These are phyloP conservation scores for Nipponia nippon DNA, from an alignment of 2,113 vertebrate species.

Conservation along the genomic window DNA sequence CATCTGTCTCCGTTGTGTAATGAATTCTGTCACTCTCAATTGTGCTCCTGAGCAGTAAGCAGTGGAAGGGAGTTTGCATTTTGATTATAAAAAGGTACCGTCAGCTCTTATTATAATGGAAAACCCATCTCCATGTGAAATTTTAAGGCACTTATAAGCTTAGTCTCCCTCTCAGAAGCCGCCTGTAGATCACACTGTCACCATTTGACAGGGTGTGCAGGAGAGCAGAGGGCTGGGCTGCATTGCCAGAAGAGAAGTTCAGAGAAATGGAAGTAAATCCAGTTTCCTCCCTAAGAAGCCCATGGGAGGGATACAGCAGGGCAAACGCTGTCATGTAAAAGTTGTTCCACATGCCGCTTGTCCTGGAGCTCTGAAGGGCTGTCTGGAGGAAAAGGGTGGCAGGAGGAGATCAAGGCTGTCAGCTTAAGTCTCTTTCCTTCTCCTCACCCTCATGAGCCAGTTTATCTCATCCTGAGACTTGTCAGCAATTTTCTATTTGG, in stretches of 20 bases:
- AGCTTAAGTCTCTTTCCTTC: constrained; percentile 28
- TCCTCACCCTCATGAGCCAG: neutral
- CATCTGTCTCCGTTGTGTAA: constrained; percentile 59
- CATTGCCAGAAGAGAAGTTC: neutral
- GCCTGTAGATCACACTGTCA: constrained; percentile 33
- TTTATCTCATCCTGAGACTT: constrained; percentile 49
- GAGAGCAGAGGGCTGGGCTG: neutral
- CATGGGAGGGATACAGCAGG: neutral
- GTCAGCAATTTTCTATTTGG: constrained; percentile 43
- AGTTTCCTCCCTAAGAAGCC: constrained; percentile 13
- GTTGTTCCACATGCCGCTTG: neutral
- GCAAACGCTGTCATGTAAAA: neutral
- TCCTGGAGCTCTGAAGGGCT: neutral
- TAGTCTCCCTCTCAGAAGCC: neutral
- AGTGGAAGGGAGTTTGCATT: constrained; percentile 59
- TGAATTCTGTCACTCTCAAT: constrained; percentile 75
- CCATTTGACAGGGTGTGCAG: neutral
- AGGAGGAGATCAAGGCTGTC: constrained; percentile 18
- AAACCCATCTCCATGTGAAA: constrained; percentile 48
- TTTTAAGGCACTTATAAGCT: constrained; percentile 67
- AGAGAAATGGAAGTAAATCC: constrained; percentile 11
- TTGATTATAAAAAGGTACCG: constrained; percentile 62
- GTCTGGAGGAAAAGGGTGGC: neutral
- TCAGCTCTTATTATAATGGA: constrained; percentile 68
- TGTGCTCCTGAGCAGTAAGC: constrained; percentile 37